phyloP scores from a whole-genome alignment of 1,140 invertebrate genomes.

The Hermetia illucens region DNA sequence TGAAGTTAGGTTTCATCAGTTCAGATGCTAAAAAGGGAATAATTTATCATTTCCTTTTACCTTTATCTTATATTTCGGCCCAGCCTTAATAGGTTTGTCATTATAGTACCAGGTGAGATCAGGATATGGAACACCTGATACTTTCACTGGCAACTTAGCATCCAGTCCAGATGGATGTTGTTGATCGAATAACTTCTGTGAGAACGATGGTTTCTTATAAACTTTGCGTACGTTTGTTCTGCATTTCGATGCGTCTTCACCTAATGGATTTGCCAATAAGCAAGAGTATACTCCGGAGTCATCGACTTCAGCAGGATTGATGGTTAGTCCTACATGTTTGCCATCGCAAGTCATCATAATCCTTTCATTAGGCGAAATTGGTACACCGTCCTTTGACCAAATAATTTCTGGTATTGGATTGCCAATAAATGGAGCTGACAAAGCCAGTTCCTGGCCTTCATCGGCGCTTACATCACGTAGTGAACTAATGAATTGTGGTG shows the following conservation, averaged over 20 bases:
- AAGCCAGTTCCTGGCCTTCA: constrained; percentile 53
- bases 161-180: constrained; percentile 67
- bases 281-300: constrained; percentile 70
- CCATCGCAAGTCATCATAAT: constrained; percentile 64
- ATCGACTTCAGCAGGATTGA: constrained; percentile 48
- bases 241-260: constrained; percentile 49
- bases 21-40: not conserved
- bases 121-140: constrained; percentile 75
- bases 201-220: constrained; percentile 64
- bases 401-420: constrained; percentile 74
- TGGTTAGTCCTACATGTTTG: constrained; percentile 58
- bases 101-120: constrained; percentile 76
- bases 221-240: constrained; percentile 63
- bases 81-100: constrained; percentile 46
- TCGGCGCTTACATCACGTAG: constrained; percentile 59
- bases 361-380: constrained; percentile 46
- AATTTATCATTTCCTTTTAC: constrained; percentile 8
- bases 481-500: constrained; percentile 57
- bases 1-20: too few relatives aligned
- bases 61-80: constrained; percentile 62
- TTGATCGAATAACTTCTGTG: constrained; percentile 67
- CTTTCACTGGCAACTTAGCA: constrained; percentile 66
- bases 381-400: constrained; percentile 68
- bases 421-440: constrained; percentile 59
- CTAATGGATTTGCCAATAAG: constrained; percentile 56